These are phyloP conservation scores for Mesaphorura yosii DNA, from an alignment of 1,140 invertebrate genomes.

Conservation along the genomic window DNA sequence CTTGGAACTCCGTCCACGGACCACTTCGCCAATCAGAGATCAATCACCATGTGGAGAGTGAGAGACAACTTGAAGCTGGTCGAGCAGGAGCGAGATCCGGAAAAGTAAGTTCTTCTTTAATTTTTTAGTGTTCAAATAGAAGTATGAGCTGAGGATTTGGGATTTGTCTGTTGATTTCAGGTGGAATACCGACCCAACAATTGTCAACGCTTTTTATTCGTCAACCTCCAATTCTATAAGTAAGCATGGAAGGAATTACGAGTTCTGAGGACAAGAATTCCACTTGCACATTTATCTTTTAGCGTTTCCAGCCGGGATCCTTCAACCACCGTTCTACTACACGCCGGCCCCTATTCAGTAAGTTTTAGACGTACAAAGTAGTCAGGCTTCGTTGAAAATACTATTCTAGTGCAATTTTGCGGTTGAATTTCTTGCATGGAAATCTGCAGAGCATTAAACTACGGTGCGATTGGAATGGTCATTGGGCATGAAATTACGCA, in stretches of 20 bases:
- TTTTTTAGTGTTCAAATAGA: too few relatives aligned
- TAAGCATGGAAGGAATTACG: background rate
- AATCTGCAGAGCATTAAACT: constrained; percentile 21
- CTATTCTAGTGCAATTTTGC: background rate
- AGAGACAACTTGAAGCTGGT: background rate
- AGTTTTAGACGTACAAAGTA: background rate
- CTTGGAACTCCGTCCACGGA: background rate
- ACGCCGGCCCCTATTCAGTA: constrained; percentile 39
- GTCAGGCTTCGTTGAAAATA: background rate
- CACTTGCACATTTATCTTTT: constrained; percentile 31
- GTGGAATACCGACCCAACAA: constrained; percentile 11
- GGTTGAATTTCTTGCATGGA: background rate
- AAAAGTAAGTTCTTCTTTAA: background rate
- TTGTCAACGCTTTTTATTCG: constrained; percentile 20
- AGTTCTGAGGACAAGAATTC: background rate
- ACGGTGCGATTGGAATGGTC: constrained; percentile 24
- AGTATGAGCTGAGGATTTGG: too few relatives aligned
- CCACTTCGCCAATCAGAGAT: background rate
- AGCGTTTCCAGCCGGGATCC: constrained; percentile 60
- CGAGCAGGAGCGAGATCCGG: background rate
- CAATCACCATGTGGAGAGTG: background rate
- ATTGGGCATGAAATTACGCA: constrained; percentile 28
- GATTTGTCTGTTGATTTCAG: constrained; percentile 5
- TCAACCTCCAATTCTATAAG: constrained; percentile 15
- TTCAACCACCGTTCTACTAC: constrained; percentile 59